phyloP scores from a whole-genome alignment of 1,140 invertebrate species.

The Planococcus citri region DNA sequence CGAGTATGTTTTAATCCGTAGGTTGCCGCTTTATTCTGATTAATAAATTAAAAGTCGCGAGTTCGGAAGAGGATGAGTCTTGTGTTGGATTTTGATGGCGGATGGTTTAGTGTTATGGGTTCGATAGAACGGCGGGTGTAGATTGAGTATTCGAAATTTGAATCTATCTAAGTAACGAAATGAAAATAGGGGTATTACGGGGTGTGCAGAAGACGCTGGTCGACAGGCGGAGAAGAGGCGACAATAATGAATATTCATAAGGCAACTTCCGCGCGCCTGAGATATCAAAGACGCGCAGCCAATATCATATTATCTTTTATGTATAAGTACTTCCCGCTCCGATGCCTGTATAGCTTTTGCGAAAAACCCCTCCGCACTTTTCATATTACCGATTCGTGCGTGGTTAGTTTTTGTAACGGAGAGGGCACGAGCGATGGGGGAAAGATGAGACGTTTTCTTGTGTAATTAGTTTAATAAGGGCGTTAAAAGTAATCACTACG shows the following conservation, averaged over 20 bases:
- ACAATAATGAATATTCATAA: conserved; percentile 21
- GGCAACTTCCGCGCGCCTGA: conserved; percentile 19
- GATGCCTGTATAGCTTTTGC: conserved; percentile 2
- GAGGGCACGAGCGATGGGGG: background rate
- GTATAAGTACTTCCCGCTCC: conserved; percentile 14
- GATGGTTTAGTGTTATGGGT: conserved; percentile 16
- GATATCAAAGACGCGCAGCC: conserved; percentile 19
- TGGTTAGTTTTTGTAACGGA: background rate
- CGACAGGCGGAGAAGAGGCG: background rate
- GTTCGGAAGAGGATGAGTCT: conserved; percentile 10
- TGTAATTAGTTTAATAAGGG: conserved; percentile 7
- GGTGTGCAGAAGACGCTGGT: background rate
- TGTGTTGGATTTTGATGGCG: conserved; percentile 15
- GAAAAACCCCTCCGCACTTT: conserved; percentile 5
- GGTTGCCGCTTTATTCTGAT: conserved; percentile 16
- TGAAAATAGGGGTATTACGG: conserved; percentile 17
- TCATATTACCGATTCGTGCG: conserved; percentile 2
- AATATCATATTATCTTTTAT: conserved; percentile 21
- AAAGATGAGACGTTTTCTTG: conserved; percentile 6
- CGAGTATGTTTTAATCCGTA: conserved; percentile 14
- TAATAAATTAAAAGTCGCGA: conserved; percentile 20
- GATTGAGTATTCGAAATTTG: conserved; percentile 19
- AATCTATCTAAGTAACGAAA: conserved; percentile 19
- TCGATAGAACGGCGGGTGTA: background rate
- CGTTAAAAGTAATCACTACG: background rate